phyloP scores from a whole-genome alignment of 2,888 invertebrate species.

The Phlogophora meticulosa region DNA sequence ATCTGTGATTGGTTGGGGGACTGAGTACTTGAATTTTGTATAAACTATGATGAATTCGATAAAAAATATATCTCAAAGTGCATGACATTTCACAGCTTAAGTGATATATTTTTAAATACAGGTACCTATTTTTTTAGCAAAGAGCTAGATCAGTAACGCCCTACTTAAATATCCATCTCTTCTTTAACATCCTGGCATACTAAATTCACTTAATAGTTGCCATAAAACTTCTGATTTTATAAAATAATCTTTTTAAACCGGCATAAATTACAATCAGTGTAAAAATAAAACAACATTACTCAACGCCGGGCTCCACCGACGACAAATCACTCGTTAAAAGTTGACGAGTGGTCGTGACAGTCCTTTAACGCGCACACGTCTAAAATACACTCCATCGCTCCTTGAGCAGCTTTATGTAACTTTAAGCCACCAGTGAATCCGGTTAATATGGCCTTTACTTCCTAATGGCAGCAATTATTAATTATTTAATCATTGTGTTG shows the following conservation, averaged over 20 bases:
- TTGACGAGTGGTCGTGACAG: conserved; percentile 55
- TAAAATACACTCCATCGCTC: conserved; percentile 56
- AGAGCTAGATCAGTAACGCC: too few species aligned
- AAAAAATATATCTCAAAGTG: neutral
- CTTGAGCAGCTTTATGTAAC: conserved; percentile 65
- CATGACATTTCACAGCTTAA: neutral
- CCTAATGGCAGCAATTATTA: conserved; percentile 80
- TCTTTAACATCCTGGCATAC: too few species aligned
- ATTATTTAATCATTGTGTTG: conserved; percentile 79
- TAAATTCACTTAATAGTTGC: too few species aligned
- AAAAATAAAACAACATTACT: conserved; percentile 41
- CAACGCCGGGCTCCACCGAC: conserved; percentile 30
- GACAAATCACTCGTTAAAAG: conserved; percentile 52
- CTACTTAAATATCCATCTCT: too few species aligned
- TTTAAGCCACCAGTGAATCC: conserved; percentile 72
- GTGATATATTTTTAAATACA: too few species aligned
- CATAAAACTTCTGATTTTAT: too few species aligned
- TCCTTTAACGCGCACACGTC: conserved; percentile 52
- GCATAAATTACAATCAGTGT: neutral
- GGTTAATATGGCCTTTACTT: conserved; percentile 76
- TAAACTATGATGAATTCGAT: conserved; percentile 10
- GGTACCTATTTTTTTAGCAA: too few species aligned
- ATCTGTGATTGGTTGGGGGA: conserved; percentile 25
- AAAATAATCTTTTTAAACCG: neutral
- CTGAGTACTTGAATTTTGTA: conserved; percentile 11